phyloP scores from a whole-genome alignment of 2,113 vertebrate species.

The Cyanistes caeruleus region DNA sequence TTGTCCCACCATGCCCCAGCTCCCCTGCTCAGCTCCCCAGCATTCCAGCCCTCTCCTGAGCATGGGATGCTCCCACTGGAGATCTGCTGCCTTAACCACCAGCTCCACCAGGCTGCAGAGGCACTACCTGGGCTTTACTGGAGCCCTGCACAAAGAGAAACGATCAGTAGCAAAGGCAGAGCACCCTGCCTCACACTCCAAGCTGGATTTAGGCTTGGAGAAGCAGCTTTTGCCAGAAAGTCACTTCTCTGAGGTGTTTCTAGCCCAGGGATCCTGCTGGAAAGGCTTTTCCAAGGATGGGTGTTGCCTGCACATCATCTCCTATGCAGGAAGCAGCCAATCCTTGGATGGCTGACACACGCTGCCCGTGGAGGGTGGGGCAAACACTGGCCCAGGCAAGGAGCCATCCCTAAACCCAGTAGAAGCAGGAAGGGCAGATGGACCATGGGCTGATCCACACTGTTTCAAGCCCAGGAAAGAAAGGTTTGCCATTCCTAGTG shows the following conservation, averaged over 20 bases:
- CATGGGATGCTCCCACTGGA: neutral
- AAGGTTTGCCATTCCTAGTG: rapidly evolving
- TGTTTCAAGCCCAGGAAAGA: neutral
- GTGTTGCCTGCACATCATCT: neutral
- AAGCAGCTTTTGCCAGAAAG: neutral
- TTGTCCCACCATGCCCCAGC: rapidly evolving
- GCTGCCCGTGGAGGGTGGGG: neutral
- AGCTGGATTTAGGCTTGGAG: neutral
- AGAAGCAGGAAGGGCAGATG: neutral
- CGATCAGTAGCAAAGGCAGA: rapidly evolving
- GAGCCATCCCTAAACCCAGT: neutral
- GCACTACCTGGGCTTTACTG: neutral
- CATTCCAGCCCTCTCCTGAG: neutral
- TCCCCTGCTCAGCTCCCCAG: neutral
- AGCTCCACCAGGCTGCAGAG: neutral
- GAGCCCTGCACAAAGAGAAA: neutral
- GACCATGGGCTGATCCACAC: rapidly evolving
- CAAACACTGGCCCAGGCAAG: neutral
- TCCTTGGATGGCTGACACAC: neutral
- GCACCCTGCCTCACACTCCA: neutral
- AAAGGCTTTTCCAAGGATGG: neutral
- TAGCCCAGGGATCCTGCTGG: neutral
- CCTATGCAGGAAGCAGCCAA: neutral
- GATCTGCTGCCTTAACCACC: neutral
- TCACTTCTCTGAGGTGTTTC: neutral